Evolutionary conservation across 2,113 vertebrate genomes (phyloP).

Genomic region (Nymphicus hollandicus): DNA sequence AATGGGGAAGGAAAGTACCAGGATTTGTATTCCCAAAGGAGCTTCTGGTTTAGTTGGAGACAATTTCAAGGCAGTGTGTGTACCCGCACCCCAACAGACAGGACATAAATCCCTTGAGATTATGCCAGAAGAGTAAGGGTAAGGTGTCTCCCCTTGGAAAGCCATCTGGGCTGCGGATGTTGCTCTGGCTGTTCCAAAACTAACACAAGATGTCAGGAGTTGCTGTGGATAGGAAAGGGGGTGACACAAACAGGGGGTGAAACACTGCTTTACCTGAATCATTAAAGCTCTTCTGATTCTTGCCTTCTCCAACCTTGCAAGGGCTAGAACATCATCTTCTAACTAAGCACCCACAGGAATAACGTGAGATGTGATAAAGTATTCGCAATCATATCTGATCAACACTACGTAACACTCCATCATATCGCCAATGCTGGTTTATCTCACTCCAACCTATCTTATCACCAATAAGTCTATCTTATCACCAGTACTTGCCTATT

Average conservation of each 20-base stretch:
- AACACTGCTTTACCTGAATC: background rate
- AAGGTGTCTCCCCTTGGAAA: background rate
- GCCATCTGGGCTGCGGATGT: background rate
- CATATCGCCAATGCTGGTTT: background rate
- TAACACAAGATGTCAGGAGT: background rate
- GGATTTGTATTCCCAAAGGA: background rate
- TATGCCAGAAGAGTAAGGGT: background rate
- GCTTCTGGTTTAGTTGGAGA: background rate
- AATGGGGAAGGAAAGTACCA: background rate
- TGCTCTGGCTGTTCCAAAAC: background rate
- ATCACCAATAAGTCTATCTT: background rate
- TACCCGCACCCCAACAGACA: background rate
- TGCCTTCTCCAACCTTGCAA: background rate
- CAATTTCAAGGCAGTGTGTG: background rate
- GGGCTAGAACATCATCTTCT: background rate
- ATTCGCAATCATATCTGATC: background rate
- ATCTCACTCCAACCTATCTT: background rate
- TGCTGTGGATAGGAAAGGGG: background rate
- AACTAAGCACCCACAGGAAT: rapidly evolving
- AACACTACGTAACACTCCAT: background rate
- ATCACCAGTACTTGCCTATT: background rate
- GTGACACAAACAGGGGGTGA: background rate
- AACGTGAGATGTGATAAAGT: background rate
- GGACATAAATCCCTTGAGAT: background rate
- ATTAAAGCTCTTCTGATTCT: background rate